Conservation (phyloP, 2,797 vertebrate genomes). For the Bucorvus abyssinicus region DNA sequence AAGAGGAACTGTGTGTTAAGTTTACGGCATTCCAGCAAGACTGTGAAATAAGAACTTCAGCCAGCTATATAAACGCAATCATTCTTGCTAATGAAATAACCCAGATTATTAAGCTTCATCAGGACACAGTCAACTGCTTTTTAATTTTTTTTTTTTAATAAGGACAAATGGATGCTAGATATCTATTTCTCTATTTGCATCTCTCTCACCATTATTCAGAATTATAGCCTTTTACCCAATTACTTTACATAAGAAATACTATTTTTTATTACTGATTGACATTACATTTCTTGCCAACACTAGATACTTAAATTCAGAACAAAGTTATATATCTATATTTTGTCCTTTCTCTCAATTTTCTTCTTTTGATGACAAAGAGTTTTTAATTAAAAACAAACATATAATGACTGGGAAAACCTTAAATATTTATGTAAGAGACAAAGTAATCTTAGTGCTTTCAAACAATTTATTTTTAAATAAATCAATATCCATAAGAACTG, state of each 20-base stretch:
- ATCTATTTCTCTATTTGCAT: conserved; percentile 34
- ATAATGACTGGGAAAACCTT: neutral
- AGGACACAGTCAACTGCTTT: conserved; percentile 16
- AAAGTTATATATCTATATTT: neutral
- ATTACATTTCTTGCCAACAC: neutral
- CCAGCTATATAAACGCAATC: conserved; percentile 42
- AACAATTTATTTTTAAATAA: neutral
- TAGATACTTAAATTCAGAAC: neutral
- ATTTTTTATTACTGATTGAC: neutral
- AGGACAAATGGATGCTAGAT: conserved; percentile 12
- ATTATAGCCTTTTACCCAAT: neutral
- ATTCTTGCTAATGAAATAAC: conserved; percentile 54
- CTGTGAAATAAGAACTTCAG: conserved; percentile 24
- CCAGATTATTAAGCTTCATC: conserved; percentile 53
- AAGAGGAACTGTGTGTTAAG: conserved; percentile 19
- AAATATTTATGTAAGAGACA: neutral
- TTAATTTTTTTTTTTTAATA: neutral
- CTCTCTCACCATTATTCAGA: conserved; percentile 24
- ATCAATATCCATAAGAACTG: neutral
- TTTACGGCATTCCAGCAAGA: neutral
- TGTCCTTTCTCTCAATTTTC: neutral
- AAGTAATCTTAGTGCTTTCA: neutral
- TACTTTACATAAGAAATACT: neutral
- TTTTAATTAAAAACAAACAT: neutral
- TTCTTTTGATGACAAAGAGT: neutral